These are phyloP conservation scores for Macrobrachium nipponense DNA, from an alignment of 1,140 invertebrate genomes.

Conservation along the genomic window DNA sequence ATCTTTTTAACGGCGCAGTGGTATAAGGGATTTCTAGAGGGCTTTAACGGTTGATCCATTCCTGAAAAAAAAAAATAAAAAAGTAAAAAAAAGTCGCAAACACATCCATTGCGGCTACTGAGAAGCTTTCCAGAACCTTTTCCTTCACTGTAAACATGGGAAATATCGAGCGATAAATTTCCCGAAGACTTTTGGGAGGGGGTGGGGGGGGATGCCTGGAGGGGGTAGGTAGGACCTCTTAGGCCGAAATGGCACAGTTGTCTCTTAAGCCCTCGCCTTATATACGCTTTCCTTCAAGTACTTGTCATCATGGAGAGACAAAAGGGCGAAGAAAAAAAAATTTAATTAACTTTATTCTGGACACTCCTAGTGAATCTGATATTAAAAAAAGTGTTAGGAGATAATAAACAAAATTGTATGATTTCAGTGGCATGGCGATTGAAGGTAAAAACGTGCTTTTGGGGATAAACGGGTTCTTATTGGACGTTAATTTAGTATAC, in stretches of 20 bases:
- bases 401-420: too few species aligned
- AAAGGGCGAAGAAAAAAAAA: too few species aligned
- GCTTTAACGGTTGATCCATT: slow-evolving; percentile 22
- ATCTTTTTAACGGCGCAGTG: too few species aligned
- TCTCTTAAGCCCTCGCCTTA: neutral
- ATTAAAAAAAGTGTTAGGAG: too few species aligned
- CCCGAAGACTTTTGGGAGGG: neutral
- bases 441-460: too few species aligned
- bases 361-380: too few species aligned
- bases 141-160: slow-evolving; percentile 47
- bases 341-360: too few species aligned
- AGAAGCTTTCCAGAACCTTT: slow-evolving; percentile 41
- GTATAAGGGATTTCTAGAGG: neutral
- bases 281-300: too few species aligned
- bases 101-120: slow-evolving; percentile 39
- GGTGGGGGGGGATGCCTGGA: neutral
- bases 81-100: slow-evolving; percentile 25
- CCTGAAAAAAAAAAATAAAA: neutral
- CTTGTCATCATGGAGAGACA: too few species aligned
- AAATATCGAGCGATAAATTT: slow-evolving; percentile 51
- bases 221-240: slow-evolving; percentile 6
- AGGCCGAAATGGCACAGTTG: slow-evolving; percentile 15
- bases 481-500: too few species aligned
- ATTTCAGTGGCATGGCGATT: too few species aligned
- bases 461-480: too few species aligned